Conservation (phyloP, 2,888 invertebrate species). For the Eustalomyia histrio region DNA sequence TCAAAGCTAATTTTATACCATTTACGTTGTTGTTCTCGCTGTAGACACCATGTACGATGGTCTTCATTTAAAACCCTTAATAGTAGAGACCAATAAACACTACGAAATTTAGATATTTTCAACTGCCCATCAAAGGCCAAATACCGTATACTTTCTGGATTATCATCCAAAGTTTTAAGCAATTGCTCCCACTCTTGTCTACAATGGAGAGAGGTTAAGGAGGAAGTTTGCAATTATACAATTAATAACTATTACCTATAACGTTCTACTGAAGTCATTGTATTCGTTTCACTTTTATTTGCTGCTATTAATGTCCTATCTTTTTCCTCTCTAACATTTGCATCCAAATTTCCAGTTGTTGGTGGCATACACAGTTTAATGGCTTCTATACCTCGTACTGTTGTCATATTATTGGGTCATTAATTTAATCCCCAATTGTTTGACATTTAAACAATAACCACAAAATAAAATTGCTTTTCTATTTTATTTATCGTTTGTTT, state of each 20-base stretch:
- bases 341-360: constrained; percentile 68
- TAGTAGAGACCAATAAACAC: constrained; percentile 80
- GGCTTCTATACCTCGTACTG: constrained; percentile 76
- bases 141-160: constrained; percentile 80
- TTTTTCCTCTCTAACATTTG: constrained; percentile 71
- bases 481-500: neutral
- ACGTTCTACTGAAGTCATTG: constrained; percentile 76
- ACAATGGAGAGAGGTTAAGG: neutral
- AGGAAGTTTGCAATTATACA: neutral
- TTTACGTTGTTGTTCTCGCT: constrained; percentile 75
- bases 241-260: constrained; percentile 70
- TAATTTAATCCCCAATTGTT: constrained; percentile 8
- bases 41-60: constrained; percentile 76
- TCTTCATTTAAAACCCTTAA: constrained; percentile 79
- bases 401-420: constrained; percentile 58
- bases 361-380: constrained; percentile 73
- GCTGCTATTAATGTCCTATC: constrained; percentile 21
- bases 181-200: constrained; percentile 77
- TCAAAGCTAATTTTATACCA: constrained; percentile 69
- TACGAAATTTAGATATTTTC: constrained; percentile 80
- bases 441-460: constrained; percentile 20
- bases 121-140: constrained; percentile 77
- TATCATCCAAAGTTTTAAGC: constrained; percentile 75
- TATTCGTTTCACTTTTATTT: constrained; percentile 17
- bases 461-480: neutral